Conservation (phyloP, 2,888 invertebrate genomes). For the Rhagium mordax region DNA sequence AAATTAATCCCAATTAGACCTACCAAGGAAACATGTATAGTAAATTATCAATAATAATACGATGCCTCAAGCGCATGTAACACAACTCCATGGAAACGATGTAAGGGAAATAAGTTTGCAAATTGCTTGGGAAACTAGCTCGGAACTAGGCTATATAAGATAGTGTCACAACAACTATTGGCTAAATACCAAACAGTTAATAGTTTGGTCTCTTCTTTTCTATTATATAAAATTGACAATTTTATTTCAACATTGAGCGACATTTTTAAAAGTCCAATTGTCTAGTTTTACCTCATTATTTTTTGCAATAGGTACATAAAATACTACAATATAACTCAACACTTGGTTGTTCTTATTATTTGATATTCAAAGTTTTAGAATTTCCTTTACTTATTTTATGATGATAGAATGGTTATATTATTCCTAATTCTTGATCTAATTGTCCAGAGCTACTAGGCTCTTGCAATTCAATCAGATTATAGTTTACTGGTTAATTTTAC, state of each 20-base stretch:
- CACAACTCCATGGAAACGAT: not conserved
- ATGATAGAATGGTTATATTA: too few relatives aligned
- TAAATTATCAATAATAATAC: not conserved
- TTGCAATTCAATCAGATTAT: not conserved
- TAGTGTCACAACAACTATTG: not conserved
- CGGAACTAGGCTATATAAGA: not conserved
- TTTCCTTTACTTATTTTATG: too few relatives aligned
- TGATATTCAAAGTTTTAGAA: too few relatives aligned
- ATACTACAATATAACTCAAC: too few relatives aligned
- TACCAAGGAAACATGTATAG: not conserved
- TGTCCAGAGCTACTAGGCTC: too few relatives aligned
- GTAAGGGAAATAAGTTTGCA: not conserved
- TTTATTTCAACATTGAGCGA: too few relatives aligned
- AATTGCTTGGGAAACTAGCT: not conserved
- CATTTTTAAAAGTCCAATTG: too few relatives aligned
- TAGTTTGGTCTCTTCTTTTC: not conserved
- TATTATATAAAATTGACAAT: not conserved
- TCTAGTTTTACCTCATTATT: too few relatives aligned
- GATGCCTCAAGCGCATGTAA: not conserved
- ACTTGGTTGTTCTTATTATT: too few relatives aligned
- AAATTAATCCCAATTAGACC: not conserved
- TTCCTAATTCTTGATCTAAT: too few relatives aligned
- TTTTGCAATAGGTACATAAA: too few relatives aligned
- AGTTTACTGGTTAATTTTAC: conserved; percentile 67
- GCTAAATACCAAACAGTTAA: not conserved